phyloP scores from a whole-genome alignment of 2,888 invertebrate genomes.

The Apomyelois bistriatella region DNA sequence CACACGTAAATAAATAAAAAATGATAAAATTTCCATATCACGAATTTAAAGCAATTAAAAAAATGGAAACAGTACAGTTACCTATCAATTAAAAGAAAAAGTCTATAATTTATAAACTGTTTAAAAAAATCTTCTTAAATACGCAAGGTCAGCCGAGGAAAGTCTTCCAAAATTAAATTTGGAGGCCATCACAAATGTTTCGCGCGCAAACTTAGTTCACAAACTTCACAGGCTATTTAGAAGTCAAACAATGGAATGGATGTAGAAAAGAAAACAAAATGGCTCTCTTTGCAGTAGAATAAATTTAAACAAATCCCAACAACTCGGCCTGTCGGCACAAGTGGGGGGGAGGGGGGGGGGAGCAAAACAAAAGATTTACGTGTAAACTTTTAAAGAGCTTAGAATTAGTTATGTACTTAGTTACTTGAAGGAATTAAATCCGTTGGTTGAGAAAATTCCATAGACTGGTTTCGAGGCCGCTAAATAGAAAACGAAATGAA shows the following conservation, averaged over 20 bases:
- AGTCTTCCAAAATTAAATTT: background rate
- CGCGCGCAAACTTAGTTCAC: conserved; percentile 1
- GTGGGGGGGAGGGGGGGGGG: too few relatives aligned
- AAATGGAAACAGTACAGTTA: too few relatives aligned
- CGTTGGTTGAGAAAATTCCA: background rate
- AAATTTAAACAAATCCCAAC: conserved; percentile 72
- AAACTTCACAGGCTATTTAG: conserved; percentile 55
- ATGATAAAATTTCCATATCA: too few relatives aligned
- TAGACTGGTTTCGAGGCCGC: background rate
- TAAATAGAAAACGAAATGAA: too few relatives aligned
- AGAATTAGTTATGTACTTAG: conserved; percentile 59
- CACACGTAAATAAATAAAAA: too few relatives aligned
- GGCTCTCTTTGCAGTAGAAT: conserved; percentile 51
- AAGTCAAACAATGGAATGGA: conserved; percentile 61
- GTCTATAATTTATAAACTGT: too few relatives aligned
- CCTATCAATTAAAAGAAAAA: too few relatives aligned
- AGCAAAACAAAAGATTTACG: conserved; percentile 73
- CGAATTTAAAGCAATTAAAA: too few relatives aligned
- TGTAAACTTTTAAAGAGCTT: conserved; percentile 56
- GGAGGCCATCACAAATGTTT: conserved; percentile 7
- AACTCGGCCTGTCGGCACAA: conserved; percentile 59
- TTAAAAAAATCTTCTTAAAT: too few relatives aligned
- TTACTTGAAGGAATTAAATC: conserved; percentile 42
- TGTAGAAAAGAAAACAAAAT: conserved; percentile 55
- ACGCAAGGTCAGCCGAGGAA: too few relatives aligned